phyloP scores from a whole-genome alignment of 2,888 invertebrate species.

The Nephrotoma guestfalica region DNA sequence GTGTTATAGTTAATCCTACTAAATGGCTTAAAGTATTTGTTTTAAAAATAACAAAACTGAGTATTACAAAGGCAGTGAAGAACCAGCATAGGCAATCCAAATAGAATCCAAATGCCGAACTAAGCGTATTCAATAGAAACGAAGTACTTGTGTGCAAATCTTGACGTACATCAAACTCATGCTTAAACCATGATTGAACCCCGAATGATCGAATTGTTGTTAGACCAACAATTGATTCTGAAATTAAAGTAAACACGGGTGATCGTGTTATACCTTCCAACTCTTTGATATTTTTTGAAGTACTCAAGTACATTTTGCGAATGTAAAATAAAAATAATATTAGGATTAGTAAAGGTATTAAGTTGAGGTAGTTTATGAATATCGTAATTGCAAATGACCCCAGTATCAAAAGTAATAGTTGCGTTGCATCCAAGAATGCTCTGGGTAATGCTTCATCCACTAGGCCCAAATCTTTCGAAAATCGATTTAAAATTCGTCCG shows the following conservation, averaged over 20 bases:
- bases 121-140: conserved; percentile 20
- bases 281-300: conserved; percentile 60
- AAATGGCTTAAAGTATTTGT: conserved; percentile 37
- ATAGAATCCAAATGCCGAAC: conserved; percentile 54
- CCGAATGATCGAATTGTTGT: conserved; percentile 71
- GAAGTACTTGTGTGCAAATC: conserved; percentile 32
- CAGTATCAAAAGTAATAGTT: conserved; percentile 44
- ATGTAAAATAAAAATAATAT: conserved; percentile 45
- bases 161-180: conserved; percentile 61
- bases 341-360: conserved; percentile 51
- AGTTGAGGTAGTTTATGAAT: conserved; percentile 50
- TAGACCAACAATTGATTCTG: conserved; percentile 73
- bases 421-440: conserved; percentile 38
- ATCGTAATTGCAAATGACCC: conserved; percentile 62
- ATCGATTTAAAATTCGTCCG: conserved; percentile 57
- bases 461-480: conserved; percentile 57
- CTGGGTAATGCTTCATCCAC: conserved; percentile 42
- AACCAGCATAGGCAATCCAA: conserved; percentile 54
- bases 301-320: conserved; percentile 51
- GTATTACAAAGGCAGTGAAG: conserved; percentile 49
- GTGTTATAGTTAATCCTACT: conserved; percentile 37
- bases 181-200: conserved; percentile 50
- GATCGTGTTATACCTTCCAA: conserved; percentile 62
- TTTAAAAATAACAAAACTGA: conserved; percentile 43
- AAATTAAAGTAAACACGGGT: conserved; percentile 83